Percentiles rank a stretch among this genome's conserved stretches.
Conservation (phyloP, 2,888 invertebrate species). For the Pristionchus japonicus region DNA sequence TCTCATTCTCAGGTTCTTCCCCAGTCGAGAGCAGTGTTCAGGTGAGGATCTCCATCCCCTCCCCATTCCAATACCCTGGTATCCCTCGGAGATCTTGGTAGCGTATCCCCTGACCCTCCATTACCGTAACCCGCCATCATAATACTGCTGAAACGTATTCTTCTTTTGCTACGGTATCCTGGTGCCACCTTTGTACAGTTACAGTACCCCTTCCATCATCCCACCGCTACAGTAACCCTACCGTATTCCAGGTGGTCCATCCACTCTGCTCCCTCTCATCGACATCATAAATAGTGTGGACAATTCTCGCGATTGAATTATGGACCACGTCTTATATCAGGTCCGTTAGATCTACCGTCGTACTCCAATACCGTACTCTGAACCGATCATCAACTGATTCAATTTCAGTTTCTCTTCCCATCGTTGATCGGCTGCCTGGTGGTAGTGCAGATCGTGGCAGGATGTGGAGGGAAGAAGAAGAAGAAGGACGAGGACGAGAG, state of each 20-base stretch:
- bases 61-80: not conserved
- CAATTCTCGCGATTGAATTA: slow-evolving; percentile 42
- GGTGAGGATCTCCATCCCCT: not conserved
- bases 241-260: slow-evolving; percentile 15
- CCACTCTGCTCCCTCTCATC: slow-evolving; percentile 29
- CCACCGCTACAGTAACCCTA: slow-evolving; percentile 32
- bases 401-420: slow-evolving; percentile 17
- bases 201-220: too few species aligned
- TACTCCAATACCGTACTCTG: not conserved
- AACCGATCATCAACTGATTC: not conserved
- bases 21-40: slow-evolving; percentile 13
- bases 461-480: slow-evolving; percentile 41
- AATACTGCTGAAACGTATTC: not conserved
- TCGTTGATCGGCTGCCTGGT: not conserved
- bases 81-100: not conserved
- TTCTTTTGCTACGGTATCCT: too few species aligned
- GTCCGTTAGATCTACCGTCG: not conserved
- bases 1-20: not conserved
- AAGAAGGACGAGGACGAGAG: slow-evolving; percentile 5
- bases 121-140: too few species aligned
- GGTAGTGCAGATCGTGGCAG: not conserved
- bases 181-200: too few species aligned
- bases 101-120: not conserved
- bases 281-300: slow-evolving; percentile 41
- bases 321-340: slow-evolving; percentile 25